Conservation (phyloP, 2,797 vertebrate genomes). For the Malacoctenus gilli region DNA sequence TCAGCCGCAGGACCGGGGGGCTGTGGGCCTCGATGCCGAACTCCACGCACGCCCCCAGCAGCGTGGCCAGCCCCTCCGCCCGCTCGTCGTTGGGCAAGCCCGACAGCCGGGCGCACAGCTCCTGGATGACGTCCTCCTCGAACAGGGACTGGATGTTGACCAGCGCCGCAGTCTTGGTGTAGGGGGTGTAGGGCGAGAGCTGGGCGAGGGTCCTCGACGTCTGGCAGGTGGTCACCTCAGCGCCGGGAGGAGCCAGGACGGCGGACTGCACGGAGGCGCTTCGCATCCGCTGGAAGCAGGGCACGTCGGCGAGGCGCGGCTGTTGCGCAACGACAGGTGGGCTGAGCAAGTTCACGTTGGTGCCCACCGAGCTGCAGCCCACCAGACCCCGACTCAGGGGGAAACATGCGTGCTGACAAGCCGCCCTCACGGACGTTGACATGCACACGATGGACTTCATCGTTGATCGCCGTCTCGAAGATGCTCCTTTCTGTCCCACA, state of each 20-base stretch:
- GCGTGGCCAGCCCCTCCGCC: slow-evolving; percentile 29
- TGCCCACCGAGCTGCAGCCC: neutral
- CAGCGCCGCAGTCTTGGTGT: neutral
- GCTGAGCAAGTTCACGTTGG: neutral
- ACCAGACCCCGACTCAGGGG: neutral
- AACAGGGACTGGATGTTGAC: slow-evolving; percentile 22
- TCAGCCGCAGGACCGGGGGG: slow-evolving; percentile 22
- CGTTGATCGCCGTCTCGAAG: neutral
- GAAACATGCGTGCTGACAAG: slow-evolving; percentile 18
- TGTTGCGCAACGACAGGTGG: neutral
- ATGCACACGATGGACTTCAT: slow-evolving; percentile 34
- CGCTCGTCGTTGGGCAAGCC: slow-evolving; percentile 16
- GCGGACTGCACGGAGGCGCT: slow-evolving; percentile 1
- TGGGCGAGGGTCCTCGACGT: neutral
- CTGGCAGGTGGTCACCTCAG: too few species aligned
- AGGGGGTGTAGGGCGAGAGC: slow-evolving; percentile 9
- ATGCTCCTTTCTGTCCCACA: neutral
- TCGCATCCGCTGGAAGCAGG: neutral
- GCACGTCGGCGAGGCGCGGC: neutral
- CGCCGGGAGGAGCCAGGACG: neutral
- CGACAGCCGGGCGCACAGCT: slow-evolving; percentile 42
- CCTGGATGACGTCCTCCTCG: slow-evolving; percentile 32
- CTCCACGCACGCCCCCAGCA: slow-evolving; percentile 42
- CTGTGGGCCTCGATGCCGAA: slow-evolving; percentile 31
- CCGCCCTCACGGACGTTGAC: slow-evolving; percentile 9